Conservation (phyloP, 2,113 vertebrate species). For the Pangasianodon gigas region DNA sequence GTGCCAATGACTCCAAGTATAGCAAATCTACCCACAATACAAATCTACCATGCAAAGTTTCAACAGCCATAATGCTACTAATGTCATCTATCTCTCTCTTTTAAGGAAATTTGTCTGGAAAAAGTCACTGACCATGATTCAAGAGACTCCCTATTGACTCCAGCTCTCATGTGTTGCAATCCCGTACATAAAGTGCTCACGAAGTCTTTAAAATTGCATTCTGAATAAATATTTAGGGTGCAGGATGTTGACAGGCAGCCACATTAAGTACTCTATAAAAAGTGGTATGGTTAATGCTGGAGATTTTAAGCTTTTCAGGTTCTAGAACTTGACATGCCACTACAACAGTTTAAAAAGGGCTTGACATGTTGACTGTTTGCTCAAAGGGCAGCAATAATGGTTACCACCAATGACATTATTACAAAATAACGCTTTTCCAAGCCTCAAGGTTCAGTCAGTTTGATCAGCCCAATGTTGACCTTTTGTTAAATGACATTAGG, state of each 20-base stretch:
- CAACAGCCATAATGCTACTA: not conserved
- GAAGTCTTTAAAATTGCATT: not conserved
- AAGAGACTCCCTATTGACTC: not conserved
- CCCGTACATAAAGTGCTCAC: no score
- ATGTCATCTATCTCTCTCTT: not conserved
- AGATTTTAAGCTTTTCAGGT: not conserved
- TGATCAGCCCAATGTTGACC: not conserved
- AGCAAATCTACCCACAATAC: no score
- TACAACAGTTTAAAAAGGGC: not conserved
- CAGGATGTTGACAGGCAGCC: not conserved
- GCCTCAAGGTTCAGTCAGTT: not conserved
- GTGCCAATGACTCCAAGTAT: not conserved
- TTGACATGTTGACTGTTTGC: not conserved
- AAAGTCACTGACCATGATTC: not conserved
- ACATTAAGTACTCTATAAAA: not conserved
- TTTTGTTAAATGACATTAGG: conserved; percentile 6
- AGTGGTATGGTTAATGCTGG: no score
- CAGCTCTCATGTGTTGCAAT: not conserved
- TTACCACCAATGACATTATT: not conserved
- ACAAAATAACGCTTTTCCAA: not conserved
- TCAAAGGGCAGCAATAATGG: not conserved
- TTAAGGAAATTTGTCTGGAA: not conserved
- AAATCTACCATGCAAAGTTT: not conserved
- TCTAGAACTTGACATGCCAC: not conserved
- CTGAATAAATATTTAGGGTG: not conserved